Evolutionary conservation across 2,888 invertebrate genomes (phyloP), one percentile per base, ranked within the genome.

Genomic region (Acleris cristana): DNA sequence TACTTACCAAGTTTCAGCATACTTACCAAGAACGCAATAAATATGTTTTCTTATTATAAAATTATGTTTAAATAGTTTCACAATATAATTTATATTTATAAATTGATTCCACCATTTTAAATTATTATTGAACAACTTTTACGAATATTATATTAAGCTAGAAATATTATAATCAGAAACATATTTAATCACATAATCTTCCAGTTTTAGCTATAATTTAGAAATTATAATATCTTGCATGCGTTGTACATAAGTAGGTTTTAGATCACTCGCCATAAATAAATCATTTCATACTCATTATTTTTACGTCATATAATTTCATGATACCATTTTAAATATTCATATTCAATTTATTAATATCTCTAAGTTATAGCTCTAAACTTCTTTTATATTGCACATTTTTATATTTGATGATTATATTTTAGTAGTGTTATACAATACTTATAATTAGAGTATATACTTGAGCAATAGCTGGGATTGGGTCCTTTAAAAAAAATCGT

Each of bases 151-250:
- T 55, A 54, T 34, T 49, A 72, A 66, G 61, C 65, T 65, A 60
- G 65, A 62, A 62, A 64, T 66, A 64, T 65, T 65, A 60, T 63
- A 54, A 65, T 72, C 72, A n/a, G 40, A 62, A 64, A 74, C 73
- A 74, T 77, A 72, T 84, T 71, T 86, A 83, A 87, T 89, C 89
- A 89, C 89, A 73, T 83, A 77, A 79, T 87, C 90, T 90, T 90
- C 89, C 89, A 89, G 69, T 79, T 63, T 76, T 86, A 87, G 84
- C 64, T 61, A 53, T 67, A 63, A 49, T n/a, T 52, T 6, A 16
- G 19, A 49, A 64, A 21, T 60, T 18, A 34, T 66, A 62, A 34
- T 66, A 57, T 45, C 12, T 52, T 69, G 69, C 63, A 65, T 65
- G 60, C 40, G 10, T 6, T 66, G 56, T 62, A 61, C 16, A 56